phyloP scores from a whole-genome alignment of 2,113 vertebrate species.

The Hepsetus odoe region DNA sequence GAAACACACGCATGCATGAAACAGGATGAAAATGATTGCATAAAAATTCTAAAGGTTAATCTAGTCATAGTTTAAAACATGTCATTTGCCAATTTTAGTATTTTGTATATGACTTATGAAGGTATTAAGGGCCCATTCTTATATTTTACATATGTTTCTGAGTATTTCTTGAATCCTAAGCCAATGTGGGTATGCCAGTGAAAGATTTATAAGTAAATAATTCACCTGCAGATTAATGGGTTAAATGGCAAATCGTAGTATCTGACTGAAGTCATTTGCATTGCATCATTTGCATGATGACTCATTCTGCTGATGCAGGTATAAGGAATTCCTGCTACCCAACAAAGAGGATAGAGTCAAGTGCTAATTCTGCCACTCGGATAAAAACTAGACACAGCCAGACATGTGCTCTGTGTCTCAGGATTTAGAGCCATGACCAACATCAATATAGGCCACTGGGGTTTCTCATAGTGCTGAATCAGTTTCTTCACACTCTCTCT shows the following conservation, averaged over 20 bases:
- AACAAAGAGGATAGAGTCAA: not conserved
- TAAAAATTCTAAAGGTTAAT: no score
- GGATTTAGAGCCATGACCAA: not conserved
- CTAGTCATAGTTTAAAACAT: no score
- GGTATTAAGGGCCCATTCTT: no score
- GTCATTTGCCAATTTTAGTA: no score
- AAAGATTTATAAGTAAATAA: no score
- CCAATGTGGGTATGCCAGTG: no score
- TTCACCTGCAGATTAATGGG: not conserved
- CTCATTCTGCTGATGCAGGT: not conserved
- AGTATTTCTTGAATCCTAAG: not conserved
- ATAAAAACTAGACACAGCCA: no score
- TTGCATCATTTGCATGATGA: not conserved
- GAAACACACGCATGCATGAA: no score
- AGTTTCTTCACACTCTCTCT: conserved; percentile 13
- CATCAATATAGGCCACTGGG: conserved; percentile 30
- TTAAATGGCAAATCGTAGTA: not conserved
- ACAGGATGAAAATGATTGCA: no score
- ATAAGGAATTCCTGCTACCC: no score
- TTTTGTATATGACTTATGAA: no score
- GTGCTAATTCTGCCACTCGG: not conserved
- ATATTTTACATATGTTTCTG: not conserved
- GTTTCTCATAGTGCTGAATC: conserved; percentile 38
- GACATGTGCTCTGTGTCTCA: conserved; percentile 11
- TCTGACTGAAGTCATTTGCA: no score